Base-by-base conservation (phyloP, 1,140 invertebrate species). In the Carposina sasakii region DNA sequence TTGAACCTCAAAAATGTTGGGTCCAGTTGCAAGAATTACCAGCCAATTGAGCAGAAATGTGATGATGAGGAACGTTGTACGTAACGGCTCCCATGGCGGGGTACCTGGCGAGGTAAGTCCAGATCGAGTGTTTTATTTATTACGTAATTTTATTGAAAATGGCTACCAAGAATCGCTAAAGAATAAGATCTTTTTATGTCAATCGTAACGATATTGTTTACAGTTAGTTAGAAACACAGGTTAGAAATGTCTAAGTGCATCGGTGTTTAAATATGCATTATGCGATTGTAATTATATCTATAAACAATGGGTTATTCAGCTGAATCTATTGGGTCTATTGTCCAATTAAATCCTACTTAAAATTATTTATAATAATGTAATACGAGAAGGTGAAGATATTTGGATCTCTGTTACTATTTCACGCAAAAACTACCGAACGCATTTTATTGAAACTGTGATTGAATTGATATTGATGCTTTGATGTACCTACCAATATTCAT, bases 21-120 rank as follows among this genome's bases (percentile, higher is more conserved):
- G 67, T 23, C 60, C 70, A 13, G 20, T 73, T 9, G 60, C 70
- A 10, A 73, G 62, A 33, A 62, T 70, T 58, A 68, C 67, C 9
- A 62, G 63, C 33, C 56, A 70, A 40, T 49, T 85, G 54, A 85
- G 82, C 42, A 76, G 81, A 42, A 86, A 86, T 73, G 79, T 86
- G 40, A 78, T 86, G 63, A 78, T 86, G 63, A 78, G 68, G 55
- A 85, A 64, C 36, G 73, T 87, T 57, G 72, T 90, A 12, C 88
- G 90, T 57, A 86, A 86, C 52, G 85, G 87, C 44, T 81, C 77
- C 13, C 85, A 89, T 59, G 90, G 89, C 15, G 90, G 90, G 28
- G 63, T 88, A 61, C 88, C 89, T 48, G 90, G 90, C 52, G 87
- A 86, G 76, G 91, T 91, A 84, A 78, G 81, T 68, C 48, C 20